Evolutionary conservation across 2,888 invertebrate species (phyloP), one percentile per base, ranked within the genome.

Genomic region (Dyspetes luteomarginatus): DNA sequence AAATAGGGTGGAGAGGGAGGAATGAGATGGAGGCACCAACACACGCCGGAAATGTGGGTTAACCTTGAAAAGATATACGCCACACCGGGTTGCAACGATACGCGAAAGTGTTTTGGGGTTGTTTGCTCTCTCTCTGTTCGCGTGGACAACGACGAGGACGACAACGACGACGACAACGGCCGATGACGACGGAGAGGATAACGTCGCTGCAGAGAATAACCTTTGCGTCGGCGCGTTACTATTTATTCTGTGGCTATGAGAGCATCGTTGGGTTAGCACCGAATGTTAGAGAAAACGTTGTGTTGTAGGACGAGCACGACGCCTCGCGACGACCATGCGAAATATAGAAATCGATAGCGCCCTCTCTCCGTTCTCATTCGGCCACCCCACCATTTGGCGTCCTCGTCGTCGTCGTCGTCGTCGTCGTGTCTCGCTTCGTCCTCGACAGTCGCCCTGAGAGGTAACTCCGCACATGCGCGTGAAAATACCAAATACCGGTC

Each of bases 61-160:
- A 91, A 91, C 91, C 91, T 91, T 91, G 91, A 91, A 91, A 90
- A 85, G 69, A 9, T 69, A 45, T 43, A 64, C 62, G 68, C 28
- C 82, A 87, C 89, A 87, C 89, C 88, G 89, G n/a, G 89, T 86
- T 86, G 88, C 87, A 88, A 88, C 87, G 89, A 87, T 89, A 88
- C 88, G 89, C 90, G 89, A 89, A 89, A 89, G 90, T 90, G 91
- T 91, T 91, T 91, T 89, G 90, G 89, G 88, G 88, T 87, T 88
- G 85, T 36, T 36, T 12, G 4, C 4, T 36, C 9, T 36, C 12
- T 3, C 12, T 36, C 36, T 36, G 9, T 36, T 43, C 15, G 65
- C 68, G 73, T 52, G 73, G 62, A 55, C 45, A 41, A 43, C 72
- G 52, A 72, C 26, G 26, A 36, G 30, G 65, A 50, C 12, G 30